phyloP scores from a whole-genome alignment of 2,797 vertebrate species.

The Pyrocephalus nanus region DNA sequence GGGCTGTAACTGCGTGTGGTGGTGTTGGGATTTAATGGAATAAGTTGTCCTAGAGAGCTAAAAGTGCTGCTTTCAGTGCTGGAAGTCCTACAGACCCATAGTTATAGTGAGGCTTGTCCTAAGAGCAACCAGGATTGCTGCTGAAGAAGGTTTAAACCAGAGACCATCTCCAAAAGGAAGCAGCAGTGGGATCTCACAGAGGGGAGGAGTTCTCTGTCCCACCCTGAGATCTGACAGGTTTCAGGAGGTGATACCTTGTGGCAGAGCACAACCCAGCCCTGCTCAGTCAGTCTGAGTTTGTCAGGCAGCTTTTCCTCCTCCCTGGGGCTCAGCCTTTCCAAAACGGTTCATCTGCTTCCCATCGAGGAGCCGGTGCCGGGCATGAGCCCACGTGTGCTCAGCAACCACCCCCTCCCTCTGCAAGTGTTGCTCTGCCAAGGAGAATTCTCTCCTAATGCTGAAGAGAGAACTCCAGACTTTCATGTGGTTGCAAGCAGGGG shows the following conservation, averaged over 20 bases:
- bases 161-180: background rate
- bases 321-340: background rate
- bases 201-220: background rate
- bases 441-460: slow-evolving; percentile 1
- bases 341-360: slow-evolving; percentile 10
- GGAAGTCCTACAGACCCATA: too few relatives aligned
- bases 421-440: background rate
- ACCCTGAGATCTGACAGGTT: background rate
- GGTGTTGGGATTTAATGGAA: background rate
- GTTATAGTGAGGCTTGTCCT: background rate
- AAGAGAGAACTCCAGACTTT: background rate
- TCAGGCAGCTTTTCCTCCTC: background rate
- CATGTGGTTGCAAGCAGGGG: background rate
- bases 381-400: background rate
- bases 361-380: background rate
- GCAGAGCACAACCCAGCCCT: background rate
- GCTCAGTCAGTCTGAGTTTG: background rate
- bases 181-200: background rate
- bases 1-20: background rate
- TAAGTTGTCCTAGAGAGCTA: background rate
- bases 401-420: background rate
- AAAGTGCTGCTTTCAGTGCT: background rate
- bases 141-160: background rate
- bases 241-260: background rate
- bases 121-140: background rate